These are phyloP conservation scores for Loris lydekkerianus DNA, from an alignment of 2,797 vertebrate genomes.

Conservation along the genomic window DNA sequence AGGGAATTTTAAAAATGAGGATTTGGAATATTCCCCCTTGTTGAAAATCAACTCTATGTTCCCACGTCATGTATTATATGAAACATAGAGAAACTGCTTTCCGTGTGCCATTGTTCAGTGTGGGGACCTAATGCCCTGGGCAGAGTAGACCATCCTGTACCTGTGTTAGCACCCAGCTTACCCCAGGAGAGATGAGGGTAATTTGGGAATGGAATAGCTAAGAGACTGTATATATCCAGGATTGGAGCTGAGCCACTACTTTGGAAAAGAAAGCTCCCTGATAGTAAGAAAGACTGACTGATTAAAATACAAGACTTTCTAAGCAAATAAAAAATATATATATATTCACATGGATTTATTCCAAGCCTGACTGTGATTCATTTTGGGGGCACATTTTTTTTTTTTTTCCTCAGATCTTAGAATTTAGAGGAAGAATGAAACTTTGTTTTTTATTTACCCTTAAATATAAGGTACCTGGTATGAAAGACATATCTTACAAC, in stretches of 20 bases:
- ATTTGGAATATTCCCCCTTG: neutral
- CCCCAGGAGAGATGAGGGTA: neutral
- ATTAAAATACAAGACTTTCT: slow-evolving; percentile 47
- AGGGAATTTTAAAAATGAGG: slow-evolving; percentile 1
- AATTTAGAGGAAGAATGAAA: slow-evolving; percentile 63
- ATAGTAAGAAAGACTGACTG: slow-evolving; percentile 63
- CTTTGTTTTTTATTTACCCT: slow-evolving; percentile 46
- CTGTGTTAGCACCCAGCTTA: neutral
- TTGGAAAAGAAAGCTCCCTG: slow-evolving; percentile 49
- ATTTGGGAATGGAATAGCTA: neutral
- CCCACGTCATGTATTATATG: neutral
- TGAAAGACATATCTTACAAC: slow-evolving; percentile 24
- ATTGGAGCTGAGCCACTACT: slow-evolving; percentile 14
- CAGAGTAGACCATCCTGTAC: neutral
- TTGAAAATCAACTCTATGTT: neutral
- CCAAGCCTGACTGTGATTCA: slow-evolving; percentile 49
- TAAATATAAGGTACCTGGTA: slow-evolving; percentile 11
- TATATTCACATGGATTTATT: slow-evolving; percentile 52
- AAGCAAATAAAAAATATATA: slow-evolving; percentile 65
- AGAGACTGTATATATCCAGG: neutral
- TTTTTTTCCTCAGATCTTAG: neutral
- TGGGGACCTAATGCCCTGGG: neutral
- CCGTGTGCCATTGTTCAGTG: neutral
- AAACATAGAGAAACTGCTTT: neutral
- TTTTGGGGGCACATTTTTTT: slow-evolving; percentile 13